phyloP scores from a whole-genome alignment of 2,888 invertebrate genomes.

The Hyposoter dolosus region DNA sequence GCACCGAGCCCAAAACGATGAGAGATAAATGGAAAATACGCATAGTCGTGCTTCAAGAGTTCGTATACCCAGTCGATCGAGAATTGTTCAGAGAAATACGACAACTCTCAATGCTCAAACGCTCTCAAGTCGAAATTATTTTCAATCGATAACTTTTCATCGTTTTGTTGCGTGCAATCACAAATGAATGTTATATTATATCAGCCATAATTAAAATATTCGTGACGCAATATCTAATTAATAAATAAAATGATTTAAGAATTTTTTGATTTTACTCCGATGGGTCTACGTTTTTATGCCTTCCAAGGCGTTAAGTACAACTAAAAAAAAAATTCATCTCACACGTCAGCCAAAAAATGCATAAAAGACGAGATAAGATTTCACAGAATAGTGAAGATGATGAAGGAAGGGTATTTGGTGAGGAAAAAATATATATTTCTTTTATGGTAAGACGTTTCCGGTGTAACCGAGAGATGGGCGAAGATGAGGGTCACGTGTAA shows the following conservation, averaged over 20 bases:
- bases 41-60: conserved; percentile 4
- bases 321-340: conserved; percentile 20
- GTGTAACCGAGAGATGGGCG: conserved; percentile 18
- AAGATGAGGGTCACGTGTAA: conserved; percentile 36
- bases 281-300: neutral
- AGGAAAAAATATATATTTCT: conserved; percentile 44
- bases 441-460: conserved; percentile 56
- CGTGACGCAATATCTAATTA: neutral
- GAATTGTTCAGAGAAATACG: neutral
- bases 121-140: neutral
- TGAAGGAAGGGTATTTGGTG: conserved; percentile 23
- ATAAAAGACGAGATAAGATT: conserved; percentile 30
- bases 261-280: neutral
- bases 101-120: too few relatives aligned
- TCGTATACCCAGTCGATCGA: neutral
- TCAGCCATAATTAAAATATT: neutral
- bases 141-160: neutral
- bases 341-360: conserved; percentile 5
- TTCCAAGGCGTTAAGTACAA: neutral
- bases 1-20: conserved; percentile 30
- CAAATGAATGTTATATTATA: neutral
- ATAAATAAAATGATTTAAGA: neutral
- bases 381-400: conserved; percentile 8
- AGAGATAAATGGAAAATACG: conserved; percentile 26
- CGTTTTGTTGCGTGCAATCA: neutral